A percentile compares a stretch with the other conserved stretches of the same genome.
Evolutionary conservation across 2,888 invertebrate species (phyloP).

Genomic region (Tachystola acroxantha): DNA sequence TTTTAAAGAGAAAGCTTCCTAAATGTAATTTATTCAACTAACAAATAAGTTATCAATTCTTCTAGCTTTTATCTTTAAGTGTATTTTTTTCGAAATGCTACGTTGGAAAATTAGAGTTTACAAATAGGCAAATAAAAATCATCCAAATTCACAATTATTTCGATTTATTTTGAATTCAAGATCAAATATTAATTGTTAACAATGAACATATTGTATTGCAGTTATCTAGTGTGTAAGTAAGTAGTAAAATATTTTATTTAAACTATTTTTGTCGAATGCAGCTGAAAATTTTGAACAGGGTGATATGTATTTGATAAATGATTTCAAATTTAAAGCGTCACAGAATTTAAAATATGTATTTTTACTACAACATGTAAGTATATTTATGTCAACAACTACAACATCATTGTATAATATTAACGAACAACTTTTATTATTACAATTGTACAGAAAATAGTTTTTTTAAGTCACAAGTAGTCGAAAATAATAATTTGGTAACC

Average conservation of each 20-base stretch:
- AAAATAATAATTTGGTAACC: too few relatives aligned
- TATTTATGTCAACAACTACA: too few relatives aligned
- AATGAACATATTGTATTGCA: constrained; percentile 25
- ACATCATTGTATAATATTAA: too few relatives aligned
- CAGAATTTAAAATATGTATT: background rate
- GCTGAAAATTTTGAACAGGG: constrained; percentile 33
- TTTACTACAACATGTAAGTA: too few relatives aligned
- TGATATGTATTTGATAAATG: constrained; percentile 25
- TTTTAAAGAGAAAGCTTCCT: background rate
- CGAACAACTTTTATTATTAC: too few relatives aligned
- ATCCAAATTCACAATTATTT: constrained; percentile 16
- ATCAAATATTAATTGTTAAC: constrained; percentile 43
- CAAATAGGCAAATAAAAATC: constrained; percentile 15
- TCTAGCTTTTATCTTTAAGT: too few relatives aligned
- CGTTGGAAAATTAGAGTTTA: too few relatives aligned
- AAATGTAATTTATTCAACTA: background rate
- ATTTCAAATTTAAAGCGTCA: constrained; percentile 1
- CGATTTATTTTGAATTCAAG: constrained; percentile 38
- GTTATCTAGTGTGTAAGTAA: constrained; percentile 3
- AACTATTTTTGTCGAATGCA: too few relatives aligned
- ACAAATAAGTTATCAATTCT: too few relatives aligned
- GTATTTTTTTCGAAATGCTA: too few relatives aligned
- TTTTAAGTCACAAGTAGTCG: too few relatives aligned
- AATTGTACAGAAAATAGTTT: too few relatives aligned
- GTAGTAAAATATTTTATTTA: constrained; percentile 30